phyloP scores from a whole-genome alignment of 1,140 invertebrate species.

The Anthonomus grandis region DNA sequence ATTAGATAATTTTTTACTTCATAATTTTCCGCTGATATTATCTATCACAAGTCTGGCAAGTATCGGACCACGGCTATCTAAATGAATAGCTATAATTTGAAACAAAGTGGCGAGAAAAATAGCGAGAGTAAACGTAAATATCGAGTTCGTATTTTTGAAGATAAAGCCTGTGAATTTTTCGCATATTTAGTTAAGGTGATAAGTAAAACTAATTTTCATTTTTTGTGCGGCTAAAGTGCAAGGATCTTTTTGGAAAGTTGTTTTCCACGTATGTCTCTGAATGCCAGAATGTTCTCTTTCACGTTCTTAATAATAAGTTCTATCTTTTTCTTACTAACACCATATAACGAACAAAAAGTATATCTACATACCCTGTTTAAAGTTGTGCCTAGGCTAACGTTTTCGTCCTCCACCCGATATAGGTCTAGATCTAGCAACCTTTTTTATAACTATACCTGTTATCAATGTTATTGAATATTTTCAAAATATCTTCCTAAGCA shows the following conservation, averaged over 20 bases:
- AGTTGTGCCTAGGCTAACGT: background rate
- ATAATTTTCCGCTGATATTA: slow-evolving; percentile 14
- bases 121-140: background rate
- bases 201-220: slow-evolving; percentile 25
- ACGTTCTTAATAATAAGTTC: background rate
- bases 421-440: background rate
- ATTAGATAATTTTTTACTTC: background rate
- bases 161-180: slow-evolving; percentile 17
- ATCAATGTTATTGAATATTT: background rate
- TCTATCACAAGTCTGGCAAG: slow-evolving; percentile 24
- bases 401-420: background rate
- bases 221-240: slow-evolving; percentile 20
- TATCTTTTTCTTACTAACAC: background rate
- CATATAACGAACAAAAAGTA: background rate
- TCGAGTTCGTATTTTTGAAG: slow-evolving; percentile 24
- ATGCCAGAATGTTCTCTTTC: no score
- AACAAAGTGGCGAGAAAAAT: slow-evolving; percentile 21
- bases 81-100: slow-evolving; percentile 18
- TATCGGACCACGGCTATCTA: slow-evolving; percentile 20
- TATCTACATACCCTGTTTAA: background rate
- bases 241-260: slow-evolving; percentile 19
- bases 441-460: background rate
- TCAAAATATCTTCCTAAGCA: background rate
- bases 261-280: no score
- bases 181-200: slow-evolving; percentile 23